Conservation (phyloP, 53 echinoderm and acorn worm genomes). For the Paracentrotus lividus region DNA sequence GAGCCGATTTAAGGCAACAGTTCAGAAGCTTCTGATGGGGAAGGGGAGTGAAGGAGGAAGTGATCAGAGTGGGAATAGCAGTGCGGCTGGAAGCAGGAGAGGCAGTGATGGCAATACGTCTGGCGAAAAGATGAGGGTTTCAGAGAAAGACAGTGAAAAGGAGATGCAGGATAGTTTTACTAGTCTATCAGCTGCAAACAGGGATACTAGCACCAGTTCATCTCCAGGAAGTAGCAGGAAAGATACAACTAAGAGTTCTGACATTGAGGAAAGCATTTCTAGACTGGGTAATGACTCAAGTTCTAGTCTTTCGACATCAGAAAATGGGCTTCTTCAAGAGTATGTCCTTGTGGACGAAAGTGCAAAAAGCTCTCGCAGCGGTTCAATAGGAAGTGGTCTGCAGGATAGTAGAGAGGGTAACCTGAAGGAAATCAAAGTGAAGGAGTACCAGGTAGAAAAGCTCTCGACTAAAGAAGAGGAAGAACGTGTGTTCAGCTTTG, state of each 20-base stretch:
- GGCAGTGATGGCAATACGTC: not conserved
- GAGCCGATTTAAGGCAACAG: slow-evolving; percentile 57
- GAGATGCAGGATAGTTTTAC: not conserved
- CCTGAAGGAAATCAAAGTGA: slow-evolving; percentile 23
- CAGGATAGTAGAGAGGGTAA: not conserved
- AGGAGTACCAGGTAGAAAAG: not conserved
- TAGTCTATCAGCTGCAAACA: not conserved
- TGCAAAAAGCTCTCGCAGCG: not conserved
- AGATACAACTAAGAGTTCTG: not conserved
- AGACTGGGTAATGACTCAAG: not conserved
- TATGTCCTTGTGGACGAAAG: slow-evolving; percentile 21
- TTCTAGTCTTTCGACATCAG: not conserved
- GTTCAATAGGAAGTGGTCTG: not conserved
- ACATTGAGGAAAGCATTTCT: not conserved
- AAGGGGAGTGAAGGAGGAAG: slow-evolving; percentile 34
- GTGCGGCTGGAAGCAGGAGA: slow-evolving; percentile 58
- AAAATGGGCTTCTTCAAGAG: slow-evolving; percentile 7
- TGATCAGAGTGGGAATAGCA: slow-evolving; percentile 55
- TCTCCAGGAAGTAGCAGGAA: not conserved
- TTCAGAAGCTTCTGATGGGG: slow-evolving; percentile 63
- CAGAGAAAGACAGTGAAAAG: not conserved
- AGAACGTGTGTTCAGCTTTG: slow-evolving; percentile 59
- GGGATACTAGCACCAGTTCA: not conserved
- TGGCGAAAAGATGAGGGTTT: not conserved
- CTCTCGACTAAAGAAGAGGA: slow-evolving; percentile 35